A percentile compares a stretch with the other conserved stretches of the same genome.
Conservation (phyloP, 37 sponge, comb jelly and placozoan species). For the Mnemiopsis leidyi region DNA sequence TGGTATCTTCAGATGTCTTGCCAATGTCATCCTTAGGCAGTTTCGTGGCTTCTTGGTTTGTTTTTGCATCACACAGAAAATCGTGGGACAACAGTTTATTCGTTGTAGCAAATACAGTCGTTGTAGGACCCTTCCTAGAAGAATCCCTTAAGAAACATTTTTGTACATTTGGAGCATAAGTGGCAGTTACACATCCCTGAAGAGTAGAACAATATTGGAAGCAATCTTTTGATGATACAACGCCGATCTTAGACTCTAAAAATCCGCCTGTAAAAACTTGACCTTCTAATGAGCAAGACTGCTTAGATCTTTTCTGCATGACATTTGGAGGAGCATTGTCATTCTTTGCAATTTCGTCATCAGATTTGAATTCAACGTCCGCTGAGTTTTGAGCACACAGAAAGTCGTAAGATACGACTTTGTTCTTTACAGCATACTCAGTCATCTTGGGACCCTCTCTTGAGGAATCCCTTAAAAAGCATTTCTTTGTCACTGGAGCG, state of each 20-base stretch:
- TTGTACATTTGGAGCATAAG: not conserved
- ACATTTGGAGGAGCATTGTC: no score
- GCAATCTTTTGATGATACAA: not conserved
- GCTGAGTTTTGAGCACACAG: not conserved
- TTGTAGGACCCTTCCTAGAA: not conserved
- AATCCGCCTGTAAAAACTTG: not conserved
- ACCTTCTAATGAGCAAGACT: not conserved
- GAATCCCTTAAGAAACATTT: conserved; percentile 7
- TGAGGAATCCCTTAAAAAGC: not conserved
- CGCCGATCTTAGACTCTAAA: not conserved
- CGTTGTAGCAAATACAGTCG: not conserved
- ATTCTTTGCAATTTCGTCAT: no score
- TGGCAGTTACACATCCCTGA: conserved; percentile 2
- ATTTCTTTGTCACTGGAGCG: not conserved
- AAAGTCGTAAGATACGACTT: not conserved
- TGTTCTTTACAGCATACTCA: not conserved
- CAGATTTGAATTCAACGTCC: no score
- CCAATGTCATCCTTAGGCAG: no score
- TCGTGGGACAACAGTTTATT: not conserved
- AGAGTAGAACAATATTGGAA: not conserved
- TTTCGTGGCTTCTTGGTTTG: not conserved
- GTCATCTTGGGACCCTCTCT: not conserved
- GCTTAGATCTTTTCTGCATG: no score
- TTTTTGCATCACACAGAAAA: not conserved
- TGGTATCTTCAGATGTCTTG: no score